Base-by-base conservation (phyloP, 2,888 invertebrate species). In the Pinctada fucata region DNA sequence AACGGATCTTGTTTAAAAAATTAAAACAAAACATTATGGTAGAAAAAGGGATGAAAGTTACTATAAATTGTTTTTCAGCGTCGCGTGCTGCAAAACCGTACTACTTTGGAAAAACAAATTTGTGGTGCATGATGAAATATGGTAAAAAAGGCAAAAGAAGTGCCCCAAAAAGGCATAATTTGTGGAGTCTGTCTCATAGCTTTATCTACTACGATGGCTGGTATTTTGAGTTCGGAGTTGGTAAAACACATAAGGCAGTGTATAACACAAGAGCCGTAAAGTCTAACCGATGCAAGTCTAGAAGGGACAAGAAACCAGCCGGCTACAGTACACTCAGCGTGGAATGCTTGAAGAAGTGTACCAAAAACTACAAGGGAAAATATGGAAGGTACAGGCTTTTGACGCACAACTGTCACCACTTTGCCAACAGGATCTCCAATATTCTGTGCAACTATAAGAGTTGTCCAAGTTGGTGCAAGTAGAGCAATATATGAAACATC, bases 161-260 rank as follows among this genome's bases (percentile, higher is more conserved):
- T 3, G 49, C 49, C 2, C 70, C 70, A 49, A 4, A 48, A 70
- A 6, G 70, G 16, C 13, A 10, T 58, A 31, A 31, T 31, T 6
- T 58, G 58, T 58, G 58, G 58, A 10, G 8, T 10, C 13, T 58
- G 13, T 58, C 58, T 6, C 76, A 76, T n/a, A 4, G 76, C 2
- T 76, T 70, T 64, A 70, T 76, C 13, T 31, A 50, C 5, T 76
- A 65, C 52, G 64, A 71, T 16, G 76, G 76, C 8, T 49, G 71
- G 10, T 76, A 76, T 50, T 76, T 71, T 64, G 76, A 76, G 31
- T 70, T 70, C 63, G 52, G 67, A 2, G 58, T 58, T 13, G 58
- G 58, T 10, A 58, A 31, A 31, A 31, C 31, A 31, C 31, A 31
- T 31, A 31, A 31, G 31, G 31, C 31, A 31, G 31, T 31, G 31